phyloP scores from a whole-genome alignment of 2,888 invertebrate genomes.

The Camptogramma bilineatum region DNA sequence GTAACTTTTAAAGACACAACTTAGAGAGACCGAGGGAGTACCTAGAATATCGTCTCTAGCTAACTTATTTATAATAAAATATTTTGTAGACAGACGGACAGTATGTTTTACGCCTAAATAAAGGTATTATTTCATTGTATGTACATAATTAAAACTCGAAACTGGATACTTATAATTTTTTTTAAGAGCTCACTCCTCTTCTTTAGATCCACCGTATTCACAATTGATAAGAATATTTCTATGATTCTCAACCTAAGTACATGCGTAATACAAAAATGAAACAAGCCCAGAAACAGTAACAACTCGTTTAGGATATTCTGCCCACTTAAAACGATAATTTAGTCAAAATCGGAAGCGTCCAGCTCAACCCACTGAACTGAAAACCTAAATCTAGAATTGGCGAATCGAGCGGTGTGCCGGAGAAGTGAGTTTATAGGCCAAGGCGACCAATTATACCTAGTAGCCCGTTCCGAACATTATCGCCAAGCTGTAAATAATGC shows the following conservation, averaged over 20 bases:
- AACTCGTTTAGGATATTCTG: background rate
- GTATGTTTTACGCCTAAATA: too few relatives aligned
- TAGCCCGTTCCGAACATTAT: conserved; percentile 53
- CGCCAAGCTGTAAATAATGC: conserved; percentile 51
- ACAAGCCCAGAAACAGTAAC: conserved; percentile 4
- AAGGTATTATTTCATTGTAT: too few relatives aligned
- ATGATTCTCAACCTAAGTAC: background rate
- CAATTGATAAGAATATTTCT: background rate
- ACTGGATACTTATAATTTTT: too few relatives aligned
- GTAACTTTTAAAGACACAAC: background rate
- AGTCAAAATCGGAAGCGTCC: conserved; percentile 65
- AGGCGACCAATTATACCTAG: conserved; percentile 75
- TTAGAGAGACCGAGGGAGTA: too few relatives aligned
- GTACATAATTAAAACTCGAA: too few relatives aligned
- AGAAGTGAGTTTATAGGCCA: conserved; percentile 77
- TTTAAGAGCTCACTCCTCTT: too few relatives aligned
- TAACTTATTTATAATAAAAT: too few relatives aligned
- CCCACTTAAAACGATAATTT: conserved; percentile 25
- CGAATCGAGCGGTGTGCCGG: conserved; percentile 71
- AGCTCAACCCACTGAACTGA: conserved; percentile 79
- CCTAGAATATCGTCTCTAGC: too few relatives aligned
- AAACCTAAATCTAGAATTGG: conserved; percentile 85
- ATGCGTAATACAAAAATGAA: background rate
- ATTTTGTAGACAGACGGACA: too few relatives aligned
- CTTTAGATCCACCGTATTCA: too few relatives aligned